Base-by-base conservation (phyloP, 2,113 vertebrate species). In the Lota lota region DNA sequence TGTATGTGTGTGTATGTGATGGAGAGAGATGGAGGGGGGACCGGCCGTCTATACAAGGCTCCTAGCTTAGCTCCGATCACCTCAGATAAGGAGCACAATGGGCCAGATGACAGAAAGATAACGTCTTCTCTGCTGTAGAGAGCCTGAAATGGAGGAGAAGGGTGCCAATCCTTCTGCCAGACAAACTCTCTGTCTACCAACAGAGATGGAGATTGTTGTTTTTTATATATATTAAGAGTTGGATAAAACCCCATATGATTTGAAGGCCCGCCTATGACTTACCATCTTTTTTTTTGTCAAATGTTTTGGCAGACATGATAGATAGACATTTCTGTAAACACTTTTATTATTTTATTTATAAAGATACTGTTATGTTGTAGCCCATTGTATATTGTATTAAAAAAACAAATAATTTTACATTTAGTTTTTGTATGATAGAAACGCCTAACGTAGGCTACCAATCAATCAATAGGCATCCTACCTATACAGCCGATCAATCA, bases 41-140 rank as follows among this genome's bases (percentile, higher is more conserved):
- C 28, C 4, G 28, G 28, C 28, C 28, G 28, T 33, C 69, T 40
- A 24, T 33, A 68, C 28, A 17, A 33, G 40, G 61, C 64, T 62
- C 40, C 62, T 63, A 71, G 66, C 79, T 86, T 67, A 67, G 65
- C 73, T 70, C 77, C 71, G 85, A 88, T 89, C 80, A 50, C 51
- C 74, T 66, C 78, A 81, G 88, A 89, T 87, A 88, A 89, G 76
- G 51, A 66, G 65, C 67, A 90, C 85, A 87, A 85, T 87, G 54
- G 81, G 36, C 77, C 88, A 89, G 86, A 90, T 90, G 87, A 90
- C 75, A 70, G 62, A 47, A 66, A 80, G 88, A 89, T 86, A 90
- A 85, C 81, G 63, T 79, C 77, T 47, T 14, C 40, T 74, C 64
- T 47, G 75, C 74, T 79, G 81, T 78, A 47, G 28, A 78, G 73